Evolutionary conservation across 2,888 invertebrate genomes (phyloP).

Genomic region (Ischnus inquisitorius): DNA sequence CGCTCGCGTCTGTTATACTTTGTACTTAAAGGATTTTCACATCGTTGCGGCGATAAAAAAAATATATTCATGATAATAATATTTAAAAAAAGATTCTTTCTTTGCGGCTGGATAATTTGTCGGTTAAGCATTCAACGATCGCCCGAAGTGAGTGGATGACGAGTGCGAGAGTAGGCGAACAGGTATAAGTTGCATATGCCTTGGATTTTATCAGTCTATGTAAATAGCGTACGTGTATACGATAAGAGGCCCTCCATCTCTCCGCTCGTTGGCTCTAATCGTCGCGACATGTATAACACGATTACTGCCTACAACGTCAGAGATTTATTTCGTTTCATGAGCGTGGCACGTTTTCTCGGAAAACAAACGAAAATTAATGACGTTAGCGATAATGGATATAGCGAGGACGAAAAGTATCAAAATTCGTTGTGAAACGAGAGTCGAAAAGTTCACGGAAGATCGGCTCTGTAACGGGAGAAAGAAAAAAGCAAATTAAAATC

Average conservation of each 20-base stretch:
- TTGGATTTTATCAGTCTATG: slow-evolving; percentile 51
- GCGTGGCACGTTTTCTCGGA: not conserved
- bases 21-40: too few species aligned
- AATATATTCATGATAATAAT: too few species aligned
- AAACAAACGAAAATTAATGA: not conserved
- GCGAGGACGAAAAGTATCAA: not conserved
- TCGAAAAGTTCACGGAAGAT: not conserved
- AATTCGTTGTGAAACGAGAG: slow-evolving; percentile 2
- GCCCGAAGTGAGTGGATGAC: slow-evolving; percentile 20
- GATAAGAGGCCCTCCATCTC: slow-evolving; percentile 41
- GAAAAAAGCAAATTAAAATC: slow-evolving; percentile 1
- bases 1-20: too few species aligned
- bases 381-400: not conserved
- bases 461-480: not conserved
- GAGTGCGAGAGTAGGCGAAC: slow-evolving; percentile 53
- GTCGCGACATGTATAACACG: slow-evolving; percentile 44
- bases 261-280: slow-evolving; percentile 17
- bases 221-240: slow-evolving; percentile 49
- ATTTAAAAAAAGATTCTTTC: slow-evolving; percentile 4
- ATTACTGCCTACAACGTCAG: not conserved
- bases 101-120: slow-evolving; percentile 15
- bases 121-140: slow-evolving; percentile 48
- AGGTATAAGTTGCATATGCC: slow-evolving; percentile 33
- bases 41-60: too few species aligned
- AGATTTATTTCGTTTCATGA: slow-evolving; percentile 49